phyloP scores from a whole-genome alignment of 2,888 invertebrate species.

The Melinopterus prodromus region DNA sequence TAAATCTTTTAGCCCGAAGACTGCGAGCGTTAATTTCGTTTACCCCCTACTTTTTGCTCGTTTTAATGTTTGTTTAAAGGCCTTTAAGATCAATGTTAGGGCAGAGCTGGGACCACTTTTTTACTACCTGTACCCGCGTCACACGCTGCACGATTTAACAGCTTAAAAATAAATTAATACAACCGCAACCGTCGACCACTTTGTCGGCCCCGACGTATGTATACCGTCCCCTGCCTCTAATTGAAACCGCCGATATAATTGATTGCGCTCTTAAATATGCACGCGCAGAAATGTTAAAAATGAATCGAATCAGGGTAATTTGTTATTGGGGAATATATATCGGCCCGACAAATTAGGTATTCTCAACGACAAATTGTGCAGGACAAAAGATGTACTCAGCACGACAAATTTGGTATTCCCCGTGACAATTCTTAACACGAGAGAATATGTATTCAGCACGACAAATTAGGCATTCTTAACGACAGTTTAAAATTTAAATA shows the following conservation, averaged over 20 bases:
- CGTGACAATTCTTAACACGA: no score
- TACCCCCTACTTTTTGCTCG: constrained; percentile 18
- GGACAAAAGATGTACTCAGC: no score
- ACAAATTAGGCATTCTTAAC: no score
- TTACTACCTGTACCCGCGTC: constrained; percentile 24
- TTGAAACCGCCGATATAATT: background rate
- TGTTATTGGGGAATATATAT: no score
- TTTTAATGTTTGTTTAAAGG: constrained; percentile 26
- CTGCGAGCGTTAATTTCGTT: constrained; percentile 24
- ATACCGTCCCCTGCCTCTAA: background rate
- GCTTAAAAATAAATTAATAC: constrained; percentile 23
- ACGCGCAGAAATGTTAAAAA: background rate
- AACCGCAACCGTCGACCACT: constrained; percentile 8
- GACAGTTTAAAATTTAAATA: no score
- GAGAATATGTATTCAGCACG: no score
- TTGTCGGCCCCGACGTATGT: constrained; percentile 15
- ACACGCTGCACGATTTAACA: constrained; percentile 19
- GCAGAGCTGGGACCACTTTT: constrained; percentile 17
- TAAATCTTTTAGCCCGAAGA: constrained; percentile 16
- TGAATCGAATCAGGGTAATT: background rate
- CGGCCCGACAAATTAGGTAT: no score
- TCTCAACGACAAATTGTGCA: no score
- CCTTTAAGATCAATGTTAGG: constrained; percentile 26
- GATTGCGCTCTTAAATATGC: background rate
- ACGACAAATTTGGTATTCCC: no score